Base-by-base conservation (phyloP, 2,888 invertebrate species). In the Leptura quadrifasciata region DNA sequence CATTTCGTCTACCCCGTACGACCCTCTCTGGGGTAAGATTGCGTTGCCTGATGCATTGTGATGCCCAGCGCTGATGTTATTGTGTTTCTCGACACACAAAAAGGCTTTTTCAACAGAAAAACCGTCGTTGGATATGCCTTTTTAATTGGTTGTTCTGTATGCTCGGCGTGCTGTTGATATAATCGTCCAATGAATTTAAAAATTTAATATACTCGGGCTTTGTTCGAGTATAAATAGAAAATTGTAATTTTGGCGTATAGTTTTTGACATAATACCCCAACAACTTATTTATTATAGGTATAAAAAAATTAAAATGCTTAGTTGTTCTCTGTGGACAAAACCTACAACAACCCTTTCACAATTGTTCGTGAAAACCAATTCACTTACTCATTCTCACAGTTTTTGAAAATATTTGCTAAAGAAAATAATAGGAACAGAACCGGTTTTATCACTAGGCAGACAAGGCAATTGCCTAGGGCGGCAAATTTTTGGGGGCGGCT, bases 41-140 rank as follows among this genome's bases (percentile, higher is more conserved):
- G 65, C 65, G 65, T 47, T 65, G 65, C 65, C 65, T 47, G 65
- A 24, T 71, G 71, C 71, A 61, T 61, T 68, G 68, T 68, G 57
- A 55, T 39, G 71, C 47, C 31, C 61, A n/a, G 57, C 17, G n/a
- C 63, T 18, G 35, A 21, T 35, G 27, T n/a, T 27, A 58, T 69
- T 69, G 69, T 69, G 68, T 31, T 68, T 15, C 20, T 18, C 39
- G n/a, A 20, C 47, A 17, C 69, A 58, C 58, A 58, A 60, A 69
- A 69, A 58, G 58, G 55, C 52, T 39, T 69, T 69, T 69, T 69
- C 69, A 20, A 39, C 39, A 39, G 69, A 69, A 69, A 69, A 69
- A 69, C 68, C 69, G 69, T 69, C 54, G 63, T 31, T 21, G 27
- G 31, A 27, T 61, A 61, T 61, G 21, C 27, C n/a, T 27, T 65